phyloP scores from a whole-genome alignment of 2,797 vertebrate species.

The Malurus leucopterus region DNA sequence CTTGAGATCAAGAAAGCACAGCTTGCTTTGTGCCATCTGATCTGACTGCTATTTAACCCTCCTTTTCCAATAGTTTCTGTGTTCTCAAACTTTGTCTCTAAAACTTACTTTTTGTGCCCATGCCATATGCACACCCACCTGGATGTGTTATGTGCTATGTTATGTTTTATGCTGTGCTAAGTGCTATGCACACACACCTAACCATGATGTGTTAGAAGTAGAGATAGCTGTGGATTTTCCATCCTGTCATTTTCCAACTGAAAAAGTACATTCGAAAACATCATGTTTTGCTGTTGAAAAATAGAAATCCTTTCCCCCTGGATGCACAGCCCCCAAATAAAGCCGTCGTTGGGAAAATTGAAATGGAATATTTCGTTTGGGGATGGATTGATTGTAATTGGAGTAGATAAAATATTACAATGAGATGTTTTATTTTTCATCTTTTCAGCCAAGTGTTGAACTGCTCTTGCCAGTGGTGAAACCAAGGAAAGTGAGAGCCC shows the following conservation, averaged over 20 bases:
- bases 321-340: neutral
- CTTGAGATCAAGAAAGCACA: neutral
- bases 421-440: neutral
- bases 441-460: neutral
- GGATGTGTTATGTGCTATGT: conserved; percentile 66
- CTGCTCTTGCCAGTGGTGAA: neutral
- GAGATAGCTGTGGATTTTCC: conserved; percentile 67
- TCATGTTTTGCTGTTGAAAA: conserved; percentile 42
- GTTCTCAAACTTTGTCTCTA: conserved; percentile 60
- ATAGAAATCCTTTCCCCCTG: neutral
- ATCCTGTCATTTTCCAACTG: conserved; percentile 61
- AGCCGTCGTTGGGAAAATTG: neutral
- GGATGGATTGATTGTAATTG: neutral
- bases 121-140: conserved; percentile 68
- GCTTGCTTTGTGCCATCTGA: neutral
- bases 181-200: conserved; percentile 65
- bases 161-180: conserved; percentile 68
- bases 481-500: neutral
- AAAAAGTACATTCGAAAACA: conserved; percentile 50
- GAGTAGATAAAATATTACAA: neutral
- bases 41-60: conserved; percentile 23
- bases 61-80: conserved; percentile 45
- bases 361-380: neutral
- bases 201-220: conserved; percentile 63
- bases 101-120: conserved; percentile 61